Base-by-base conservation (phyloP, 2,797 vertebrate genomes). In the Caiman crocodilus region DNA sequence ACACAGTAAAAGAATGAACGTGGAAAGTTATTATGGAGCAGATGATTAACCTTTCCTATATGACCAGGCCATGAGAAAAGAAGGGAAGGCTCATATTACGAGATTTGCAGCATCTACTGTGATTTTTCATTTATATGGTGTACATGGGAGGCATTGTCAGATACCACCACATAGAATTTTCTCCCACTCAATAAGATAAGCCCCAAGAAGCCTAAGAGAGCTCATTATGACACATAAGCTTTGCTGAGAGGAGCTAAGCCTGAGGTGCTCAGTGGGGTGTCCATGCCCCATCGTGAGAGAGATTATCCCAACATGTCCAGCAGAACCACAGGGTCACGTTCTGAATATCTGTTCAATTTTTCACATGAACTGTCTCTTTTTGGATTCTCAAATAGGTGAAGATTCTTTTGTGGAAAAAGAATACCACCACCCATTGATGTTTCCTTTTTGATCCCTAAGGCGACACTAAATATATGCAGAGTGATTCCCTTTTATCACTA, bases 401-500 rank as follows among this genome's bases (percentile, higher is more conserved):
- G 35, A 12, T 26, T 73, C 23, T 73, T 73, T 23, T 5, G 69
- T 26, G 35, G 21, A 21, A 73, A 50, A 73, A 73, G 23, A 50
- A 4, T 26, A 73, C 23, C 69, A 73, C 35, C 10, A 14, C 21
- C 69, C 23, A 18, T 42, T 50, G 42, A 10, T 42, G 11, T 35
- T 10, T 92, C 89, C 2, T 14, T 79, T 93, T 89, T 79, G 56
- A 75, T 23, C 4, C 23, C 30, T 79, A n/a, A 42, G 84, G 86
- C 79, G 23, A 5, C 42, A 25, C 23, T 71, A 73, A 28, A 3
- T 26, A 42, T 16, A 25, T 23, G 11, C 14, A 85, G 55, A 85
- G 55, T 58, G 12, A 57, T 88, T 81, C 23, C 35, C 23, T 50
- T 83, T 10, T 67, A 35, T 58, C 83, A 14, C 50, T 85, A 74